Percentiles rank a stretch among this genome's conserved stretches.
These are phyloP conservation scores for Lasius fuliginosus DNA, from an alignment of 2,888 invertebrate genomes.

Conservation along the genomic window DNA sequence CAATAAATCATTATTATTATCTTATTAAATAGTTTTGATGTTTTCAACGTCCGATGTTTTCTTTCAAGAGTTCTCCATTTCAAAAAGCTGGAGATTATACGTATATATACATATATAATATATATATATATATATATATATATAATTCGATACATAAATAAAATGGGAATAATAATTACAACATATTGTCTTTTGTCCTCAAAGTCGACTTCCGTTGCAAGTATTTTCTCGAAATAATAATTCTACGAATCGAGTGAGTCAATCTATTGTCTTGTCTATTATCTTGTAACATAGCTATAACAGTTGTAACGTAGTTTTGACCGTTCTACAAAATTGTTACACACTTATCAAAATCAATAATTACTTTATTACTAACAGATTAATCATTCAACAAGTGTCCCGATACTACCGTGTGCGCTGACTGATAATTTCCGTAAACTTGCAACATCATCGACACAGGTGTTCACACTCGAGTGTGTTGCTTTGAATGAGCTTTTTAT, in stretches of 20 bases:
- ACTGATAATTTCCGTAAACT: conserved; percentile 28
- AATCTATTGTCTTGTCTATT: background rate
- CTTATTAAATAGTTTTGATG: background rate
- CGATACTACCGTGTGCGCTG: background rate
- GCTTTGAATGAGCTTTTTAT: background rate
- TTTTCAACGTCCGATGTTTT: background rate
- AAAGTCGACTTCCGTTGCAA: background rate
- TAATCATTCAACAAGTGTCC: background rate
- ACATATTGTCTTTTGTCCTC: background rate
- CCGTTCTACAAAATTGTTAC: background rate
- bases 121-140: background rate
- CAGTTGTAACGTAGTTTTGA: background rate
- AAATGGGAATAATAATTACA: background rate
- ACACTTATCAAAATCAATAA: conserved; percentile 4
- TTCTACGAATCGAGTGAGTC: background rate
- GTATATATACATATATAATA: background rate
- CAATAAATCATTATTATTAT: conserved; percentile 27
- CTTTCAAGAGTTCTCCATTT: background rate
- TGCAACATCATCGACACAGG: conserved; percentile 59
- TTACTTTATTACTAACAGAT: conserved; percentile 6
- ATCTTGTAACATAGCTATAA: background rate
- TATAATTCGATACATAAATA: background rate
- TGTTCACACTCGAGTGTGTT: conserved; percentile 66
- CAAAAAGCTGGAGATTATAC: background rate
- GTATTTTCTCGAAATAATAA: background rate